phyloP scores from a whole-genome alignment of 2,113 vertebrate species.

The Actenoides hombroni region DNA sequence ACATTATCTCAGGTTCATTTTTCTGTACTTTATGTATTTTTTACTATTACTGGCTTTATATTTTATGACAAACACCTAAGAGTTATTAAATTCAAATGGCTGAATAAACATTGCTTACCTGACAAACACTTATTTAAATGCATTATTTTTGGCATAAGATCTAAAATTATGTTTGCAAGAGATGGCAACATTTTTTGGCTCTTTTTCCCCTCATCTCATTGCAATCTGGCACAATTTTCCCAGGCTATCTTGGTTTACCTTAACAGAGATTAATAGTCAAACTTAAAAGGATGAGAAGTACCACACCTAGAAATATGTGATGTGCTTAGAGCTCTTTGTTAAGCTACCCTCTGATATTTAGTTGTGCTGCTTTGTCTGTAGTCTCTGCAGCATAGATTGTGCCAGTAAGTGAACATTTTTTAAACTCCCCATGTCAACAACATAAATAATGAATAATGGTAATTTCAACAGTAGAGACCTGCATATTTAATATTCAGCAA shows the following conservation, averaged over 20 bases:
- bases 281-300: background rate
- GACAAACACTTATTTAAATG: slow-evolving; percentile 28
- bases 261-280: background rate
- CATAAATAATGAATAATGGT: background rate
- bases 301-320: background rate
- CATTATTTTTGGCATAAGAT: slow-evolving; percentile 35
- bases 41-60: background rate
- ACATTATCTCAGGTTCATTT: background rate
- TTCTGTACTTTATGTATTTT: background rate
- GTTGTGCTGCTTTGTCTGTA: background rate
- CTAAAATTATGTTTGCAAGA: background rate
- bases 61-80: slow-evolving; percentile 1
- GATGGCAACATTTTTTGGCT: background rate
- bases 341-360: background rate
- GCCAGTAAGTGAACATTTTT: background rate
- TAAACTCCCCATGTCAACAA: background rate
- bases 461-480: background rate
- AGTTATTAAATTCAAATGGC: slow-evolving; percentile 25
- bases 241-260: background rate
- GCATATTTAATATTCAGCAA: slow-evolving; percentile 21
- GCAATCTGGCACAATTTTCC: background rate
- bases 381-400: background rate
- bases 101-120: slow-evolving; percentile 37
- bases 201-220: background rate
- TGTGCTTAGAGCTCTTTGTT: background rate